Base-by-base conservation (phyloP, 2,113 vertebrate genomes). In the Amphilophus citrinellus region DNA sequence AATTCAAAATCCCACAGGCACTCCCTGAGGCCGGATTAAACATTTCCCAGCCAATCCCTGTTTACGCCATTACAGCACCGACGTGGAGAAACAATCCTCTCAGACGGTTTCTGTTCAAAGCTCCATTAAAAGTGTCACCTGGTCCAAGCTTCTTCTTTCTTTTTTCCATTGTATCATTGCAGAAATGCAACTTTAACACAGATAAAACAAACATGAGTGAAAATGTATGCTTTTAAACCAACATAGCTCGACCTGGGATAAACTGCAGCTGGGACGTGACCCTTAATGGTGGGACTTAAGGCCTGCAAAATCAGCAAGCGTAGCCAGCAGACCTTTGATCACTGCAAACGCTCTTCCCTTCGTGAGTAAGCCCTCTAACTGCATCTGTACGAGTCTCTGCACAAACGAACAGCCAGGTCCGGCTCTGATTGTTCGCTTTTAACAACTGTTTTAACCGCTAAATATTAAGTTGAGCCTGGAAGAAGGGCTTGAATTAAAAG, bases 301-400 rank as follows among this genome's bases (percentile, higher is more conserved):
- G 24, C 80, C 79, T 91, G 80, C 92, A 82, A 39, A 89, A 92
- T 92, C 47, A 93, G 79, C 89, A 86, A 75, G 44, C 60, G 62
- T 30, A 61, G 56, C 27, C 65, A 53, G 73, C 32, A 17, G 84
- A 92, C 85, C 90, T 88, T 90, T 90, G 82, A 76, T 47, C 86
- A 15, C 17, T 61, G 60, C 17, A 20, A 88, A 61, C 35, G 18
- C 35, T 2, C 35, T 30, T 77, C 5, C 17, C 61, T 62, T 22
- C 15, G 11, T 47, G 76, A 13, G 6, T 73, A 44, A 89, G 84
- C 11, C 24, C 39, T 89, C 3, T 11, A 63, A 68, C 53, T 62
- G 57, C 3, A 7, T 35, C 58, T 61, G 32, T 4, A 30, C 9
- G 37, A 24, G 50, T 68, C 17, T 76, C 39, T 62, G n/a, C 14